Conservation (phyloP, 2,113 vertebrate species). For the Rhea pennata region DNA sequence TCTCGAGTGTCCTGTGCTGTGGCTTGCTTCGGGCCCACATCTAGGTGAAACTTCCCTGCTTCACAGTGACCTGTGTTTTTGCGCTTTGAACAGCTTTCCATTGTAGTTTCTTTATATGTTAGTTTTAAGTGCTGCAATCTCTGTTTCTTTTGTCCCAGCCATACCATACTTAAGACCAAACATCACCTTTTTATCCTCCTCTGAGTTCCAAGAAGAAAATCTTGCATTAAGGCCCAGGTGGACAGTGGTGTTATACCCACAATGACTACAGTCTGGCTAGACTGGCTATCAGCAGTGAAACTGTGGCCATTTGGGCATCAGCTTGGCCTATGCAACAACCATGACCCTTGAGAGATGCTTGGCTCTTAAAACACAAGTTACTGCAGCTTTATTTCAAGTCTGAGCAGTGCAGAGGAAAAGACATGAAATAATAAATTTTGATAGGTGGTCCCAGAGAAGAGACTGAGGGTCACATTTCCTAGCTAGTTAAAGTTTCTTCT, state of each 20-base stretch:
- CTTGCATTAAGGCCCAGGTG: not conserved
- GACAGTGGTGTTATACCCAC: not conserved
- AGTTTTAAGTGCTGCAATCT: not conserved
- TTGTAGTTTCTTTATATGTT: not conserved
- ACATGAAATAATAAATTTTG: not conserved
- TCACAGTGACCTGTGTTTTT: not conserved
- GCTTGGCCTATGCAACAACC: not conserved
- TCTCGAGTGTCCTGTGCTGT: not conserved
- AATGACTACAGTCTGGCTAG: not conserved
- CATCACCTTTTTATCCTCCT: accelerated
- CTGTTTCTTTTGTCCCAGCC: not conserved
- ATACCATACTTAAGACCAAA: not conserved
- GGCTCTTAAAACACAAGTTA: not conserved
- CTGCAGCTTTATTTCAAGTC: not conserved
- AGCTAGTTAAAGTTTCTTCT: not conserved
- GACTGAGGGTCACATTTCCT: not conserved
- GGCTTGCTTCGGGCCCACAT: not conserved
- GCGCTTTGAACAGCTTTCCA: not conserved
- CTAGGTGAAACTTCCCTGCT: not conserved
- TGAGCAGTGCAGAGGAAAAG: not conserved
- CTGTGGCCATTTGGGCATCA: not conserved
- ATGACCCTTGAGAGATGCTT: not conserved
- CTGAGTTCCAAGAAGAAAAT: not conserved
- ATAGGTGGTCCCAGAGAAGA: not conserved
- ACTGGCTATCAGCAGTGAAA: not conserved